Percentiles rank a stretch among this genome's conserved stretches.
Conservation (phyloP, 2,113 vertebrate genomes). For the Callopanchax toddi region DNA sequence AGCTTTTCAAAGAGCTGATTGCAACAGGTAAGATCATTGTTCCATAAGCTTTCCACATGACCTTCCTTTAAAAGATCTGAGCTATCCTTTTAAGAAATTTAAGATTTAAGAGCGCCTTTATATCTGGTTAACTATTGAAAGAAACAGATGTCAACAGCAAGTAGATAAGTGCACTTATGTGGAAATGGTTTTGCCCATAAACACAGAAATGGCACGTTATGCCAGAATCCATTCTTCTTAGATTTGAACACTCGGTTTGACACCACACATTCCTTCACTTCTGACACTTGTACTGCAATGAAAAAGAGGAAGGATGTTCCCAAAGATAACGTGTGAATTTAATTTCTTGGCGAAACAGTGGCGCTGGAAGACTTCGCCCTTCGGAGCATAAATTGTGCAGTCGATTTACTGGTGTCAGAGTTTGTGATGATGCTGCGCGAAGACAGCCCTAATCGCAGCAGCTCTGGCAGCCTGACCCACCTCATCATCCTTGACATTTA, state of each 20-base stretch:
- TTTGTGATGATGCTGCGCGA: constrained; percentile 58
- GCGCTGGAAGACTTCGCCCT: constrained; percentile 39
- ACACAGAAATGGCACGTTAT: constrained; percentile 25
- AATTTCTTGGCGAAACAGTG: constrained; percentile 59
- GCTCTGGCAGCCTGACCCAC: constrained; percentile 64
- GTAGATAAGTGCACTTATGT: constrained; percentile 10
- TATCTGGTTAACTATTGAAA: constrained; percentile 24
- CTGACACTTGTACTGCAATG: constrained; percentile 17
- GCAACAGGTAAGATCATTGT: too few relatives aligned
- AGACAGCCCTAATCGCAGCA: constrained; percentile 58
- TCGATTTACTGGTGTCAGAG: constrained; percentile 45
- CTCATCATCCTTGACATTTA: constrained; percentile 80
- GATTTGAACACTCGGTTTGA: constrained; percentile 40
- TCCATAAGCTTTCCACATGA: too few relatives aligned
- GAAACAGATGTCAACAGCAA: constrained; percentile 19
- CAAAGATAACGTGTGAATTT: constrained; percentile 61
- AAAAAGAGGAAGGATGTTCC: constrained; percentile 51
- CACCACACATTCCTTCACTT: constrained; percentile 27
- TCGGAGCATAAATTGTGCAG: constrained; percentile 51
- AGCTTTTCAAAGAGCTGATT: too few relatives aligned
- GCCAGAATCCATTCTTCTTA: constrained; percentile 51
- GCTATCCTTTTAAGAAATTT: constrained; percentile 2
- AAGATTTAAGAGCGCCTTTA: constrained; percentile 21
- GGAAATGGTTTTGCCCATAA: constrained; percentile 34
- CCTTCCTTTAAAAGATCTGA: too few relatives aligned